phyloP scores from a whole-genome alignment of 2,113 vertebrate species.

The Malurus cyaneus region DNA sequence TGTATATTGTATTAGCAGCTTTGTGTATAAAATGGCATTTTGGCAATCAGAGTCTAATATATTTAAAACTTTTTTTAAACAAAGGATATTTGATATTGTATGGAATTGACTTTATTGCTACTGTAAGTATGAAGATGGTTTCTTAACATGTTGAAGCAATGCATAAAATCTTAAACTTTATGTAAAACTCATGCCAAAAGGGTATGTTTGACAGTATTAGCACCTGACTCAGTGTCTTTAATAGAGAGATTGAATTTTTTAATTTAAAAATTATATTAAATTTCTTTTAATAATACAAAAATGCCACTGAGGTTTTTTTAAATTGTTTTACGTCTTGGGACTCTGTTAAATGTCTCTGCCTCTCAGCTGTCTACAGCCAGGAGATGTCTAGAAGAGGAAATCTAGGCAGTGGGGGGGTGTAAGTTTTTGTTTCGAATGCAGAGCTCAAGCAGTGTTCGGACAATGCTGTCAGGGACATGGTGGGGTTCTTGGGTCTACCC shows the following conservation, averaged over 20 bases:
- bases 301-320: neutral
- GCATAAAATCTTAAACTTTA: slow-evolving; percentile 18
- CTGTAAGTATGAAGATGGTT: slow-evolving; percentile 61
- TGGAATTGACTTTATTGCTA: slow-evolving; percentile 66
- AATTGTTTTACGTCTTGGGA: rapidly evolving
- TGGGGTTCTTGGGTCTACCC: neutral
- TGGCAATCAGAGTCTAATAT: slow-evolving; percentile 83
- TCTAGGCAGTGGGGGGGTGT: rapidly evolving
- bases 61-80: slow-evolving; percentile 76
- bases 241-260: slow-evolving; percentile 71
- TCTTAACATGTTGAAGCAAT: slow-evolving; percentile 46
- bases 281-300: slow-evolving; percentile 78
- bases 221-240: slow-evolving; percentile 69
- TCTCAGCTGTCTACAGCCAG: rapidly evolving
- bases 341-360: neutral
- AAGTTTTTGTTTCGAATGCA: neutral
- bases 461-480: neutral
- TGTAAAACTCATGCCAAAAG: slow-evolving; percentile 62
- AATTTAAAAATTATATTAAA: slow-evolving; percentile 79
- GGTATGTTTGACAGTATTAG: slow-evolving; percentile 73
- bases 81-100: slow-evolving; percentile 80
- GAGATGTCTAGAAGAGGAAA: too few relatives aligned
- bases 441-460: neutral
- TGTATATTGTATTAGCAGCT: slow-evolving; percentile 81
- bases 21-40: slow-evolving; percentile 77